Evolutionary conservation across 2,797 vertebrate species (phyloP), one percentile per base, ranked within the genome.

Genomic region (Australoheros facetus): DNA sequence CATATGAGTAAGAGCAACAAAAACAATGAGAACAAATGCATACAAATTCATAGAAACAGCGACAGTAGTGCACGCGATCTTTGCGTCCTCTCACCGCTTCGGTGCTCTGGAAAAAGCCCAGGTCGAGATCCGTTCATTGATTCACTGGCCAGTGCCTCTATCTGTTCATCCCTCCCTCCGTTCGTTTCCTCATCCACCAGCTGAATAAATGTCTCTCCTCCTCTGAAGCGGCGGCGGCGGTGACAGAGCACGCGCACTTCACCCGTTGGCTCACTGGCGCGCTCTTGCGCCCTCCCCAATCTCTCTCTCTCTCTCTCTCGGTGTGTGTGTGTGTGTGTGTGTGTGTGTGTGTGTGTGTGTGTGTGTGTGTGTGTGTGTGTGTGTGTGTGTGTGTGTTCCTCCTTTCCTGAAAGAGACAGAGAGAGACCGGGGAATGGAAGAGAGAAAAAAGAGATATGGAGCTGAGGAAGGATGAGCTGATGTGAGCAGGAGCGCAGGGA

Each of bases 71-170:
- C 64, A 45, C 77, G 70, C 73, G 70, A 70, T 55, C 54, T 42
- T 23, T 19, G 56, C 7, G 84, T 70, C 56, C 73, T 42, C 89
- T 87, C 77, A 85, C 89, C 86, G 88, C 79, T 28, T 83, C n/a
- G 73, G 51, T 71, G 17, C 56, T 54, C 60, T 81, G 54, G 51
- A 79, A 75, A 79, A 88, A 89, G 73, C 71, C 85, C 78, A 2
- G 62, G 48, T 88, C 62, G 28, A 69, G 86, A 75, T 93, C 81
- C 77, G 81, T 78, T 91, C 85, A 87, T 89, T 92, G 87, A 89
- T 73, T 89, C 85, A 90, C 53, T 71, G 77, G 74, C 72, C 84
- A 80, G 77, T 88, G 80, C 75, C 32, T 86, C 82, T 59, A 19
- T 84, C 75, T 84, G 85, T 58, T 84, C 89, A 88, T 90, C 69